These are phyloP conservation scores for Harpagoxenus sublaevis DNA, from an alignment of 2,888 invertebrate genomes.

Conservation along the genomic window DNA sequence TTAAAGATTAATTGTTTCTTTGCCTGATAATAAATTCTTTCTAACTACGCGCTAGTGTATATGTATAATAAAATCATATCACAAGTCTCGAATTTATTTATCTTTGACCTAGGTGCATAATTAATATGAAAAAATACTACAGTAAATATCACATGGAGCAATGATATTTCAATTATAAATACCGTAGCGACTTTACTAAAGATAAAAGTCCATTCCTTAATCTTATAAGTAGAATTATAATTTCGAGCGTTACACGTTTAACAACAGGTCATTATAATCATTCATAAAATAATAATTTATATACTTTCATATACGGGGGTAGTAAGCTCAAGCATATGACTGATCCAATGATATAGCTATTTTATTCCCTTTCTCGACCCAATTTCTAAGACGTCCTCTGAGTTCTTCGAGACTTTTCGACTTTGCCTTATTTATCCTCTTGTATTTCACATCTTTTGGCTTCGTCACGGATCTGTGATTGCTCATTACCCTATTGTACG, in stretches of 20 bases:
- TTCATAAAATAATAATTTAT: slow-evolving; percentile 53
- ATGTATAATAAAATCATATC: slow-evolving; percentile 70
- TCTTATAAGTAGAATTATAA: neutral
- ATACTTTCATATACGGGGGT: slow-evolving; percentile 59
- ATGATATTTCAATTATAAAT: slow-evolving; percentile 72
- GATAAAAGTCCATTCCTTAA: slow-evolving; percentile 13
- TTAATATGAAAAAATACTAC: slow-evolving; percentile 69
- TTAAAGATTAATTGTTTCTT: slow-evolving; percentile 16
- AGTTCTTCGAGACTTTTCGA: slow-evolving; percentile 95
- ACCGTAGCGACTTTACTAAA: slow-evolving; percentile 37
- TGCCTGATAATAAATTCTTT: slow-evolving; percentile 31
- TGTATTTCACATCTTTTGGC: slow-evolving; percentile 96
- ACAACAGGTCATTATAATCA: slow-evolving; percentile 33
- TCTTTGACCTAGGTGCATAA: slow-evolving; percentile 57
- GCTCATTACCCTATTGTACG: slow-evolving; percentile 95
- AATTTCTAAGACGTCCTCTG: slow-evolving; percentile 93
- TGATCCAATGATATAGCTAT: slow-evolving; percentile 91
- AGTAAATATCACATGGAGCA: slow-evolving; percentile 77
- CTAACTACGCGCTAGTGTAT: slow-evolving; percentile 43
- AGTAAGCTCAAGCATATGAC: slow-evolving; percentile 84
- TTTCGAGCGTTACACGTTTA: slow-evolving; percentile 5
- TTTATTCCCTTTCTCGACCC: slow-evolving; percentile 93
- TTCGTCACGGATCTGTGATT: slow-evolving; percentile 96
- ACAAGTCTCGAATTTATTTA: slow-evolving; percentile 70
- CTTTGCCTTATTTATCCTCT: slow-evolving; percentile 96